Base-by-base conservation (phyloP, 2,888 invertebrate species). In the Fissipunctia ypsillon region DNA sequence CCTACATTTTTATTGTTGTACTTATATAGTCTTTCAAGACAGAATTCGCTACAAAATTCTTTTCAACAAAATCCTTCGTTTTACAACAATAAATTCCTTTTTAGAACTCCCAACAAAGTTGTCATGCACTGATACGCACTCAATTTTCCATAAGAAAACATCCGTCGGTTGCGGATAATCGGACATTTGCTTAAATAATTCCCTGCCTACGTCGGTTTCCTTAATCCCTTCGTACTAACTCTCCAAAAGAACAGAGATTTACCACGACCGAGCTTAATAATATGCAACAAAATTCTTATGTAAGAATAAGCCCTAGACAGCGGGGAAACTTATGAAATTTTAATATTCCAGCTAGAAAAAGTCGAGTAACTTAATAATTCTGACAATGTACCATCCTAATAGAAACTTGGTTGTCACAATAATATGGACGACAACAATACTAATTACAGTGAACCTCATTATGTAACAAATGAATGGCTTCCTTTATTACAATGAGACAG, bases 261-360 rank as follows among this genome's bases (percentile, higher is more conserved):
- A 91, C 91, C 85, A 89, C 87, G 76, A 85, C 85, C 83, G 84
- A 91, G 93, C 91, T 93, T 93, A 93, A 93, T 93, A 93, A 90
- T 90, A 91, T 89, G 89, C 91, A 89, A 88, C 87, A 87, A 78
- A 89, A 91, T 90, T 91, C 87, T 89, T 90, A 91, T 89, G 89
- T 91, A 92, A 91, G 90, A 91, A 91, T 91, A 91, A 91, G 90
- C 91, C 90, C 91, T 90, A 91, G 90, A 90, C 88, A 86, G 89
- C 88, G 89, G 76, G 78, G 89, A 87, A 91, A 92, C 91, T 93
- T 92, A 90, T 93, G 91, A 94, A 94, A 93, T 91, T 94, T 94
- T 94, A 92, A 94, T 94, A 94, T 91, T 88, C 84, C 85, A 85
- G 86, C 87, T 87, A 88, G 87, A 87, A 89, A 90, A 90, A 88